phyloP scores from a whole-genome alignment of 1,140 invertebrate genomes.

The Drosophila subobscura region DNA sequence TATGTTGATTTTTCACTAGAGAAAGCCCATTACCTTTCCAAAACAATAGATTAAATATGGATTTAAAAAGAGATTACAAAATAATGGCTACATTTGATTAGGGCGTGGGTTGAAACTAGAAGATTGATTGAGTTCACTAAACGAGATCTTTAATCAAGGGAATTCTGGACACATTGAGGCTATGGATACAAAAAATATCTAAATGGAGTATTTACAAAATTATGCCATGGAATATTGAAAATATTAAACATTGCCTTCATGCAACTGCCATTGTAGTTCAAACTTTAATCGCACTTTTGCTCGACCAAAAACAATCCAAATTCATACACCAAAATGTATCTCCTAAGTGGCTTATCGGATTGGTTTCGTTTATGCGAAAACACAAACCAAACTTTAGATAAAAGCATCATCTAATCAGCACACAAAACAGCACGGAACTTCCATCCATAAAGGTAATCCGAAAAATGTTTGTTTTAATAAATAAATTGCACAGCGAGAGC shows the following conservation, averaged over 20 bases:
- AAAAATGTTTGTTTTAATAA: conserved; percentile 73
- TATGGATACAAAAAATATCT: no score
- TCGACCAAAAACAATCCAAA: neutral
- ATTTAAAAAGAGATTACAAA: neutral
- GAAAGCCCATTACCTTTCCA: neutral
- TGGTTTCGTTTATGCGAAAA: conserved; percentile 29
- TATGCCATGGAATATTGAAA: no score
- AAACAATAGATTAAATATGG: neutral
- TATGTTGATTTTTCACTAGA: no score
- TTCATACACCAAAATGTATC: neutral
- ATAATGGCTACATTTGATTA: no score
- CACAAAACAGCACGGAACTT: conserved; percentile 14
- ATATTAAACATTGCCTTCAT: no score
- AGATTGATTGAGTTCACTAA: no score
- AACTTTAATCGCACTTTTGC: conserved; percentile 9
- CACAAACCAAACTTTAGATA: conserved; percentile 35
- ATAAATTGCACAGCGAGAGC: conserved; percentile 49
- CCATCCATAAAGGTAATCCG: conserved; percentile 44
- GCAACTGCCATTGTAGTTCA: neutral
- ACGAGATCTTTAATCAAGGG: no score
- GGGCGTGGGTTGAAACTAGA: no score
- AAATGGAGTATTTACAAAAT: no score
- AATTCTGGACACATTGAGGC: no score
- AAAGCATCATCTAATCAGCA: conserved; percentile 44
- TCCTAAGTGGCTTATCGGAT: conserved; percentile 14